A percentile compares a stretch with the other conserved stretches of the same genome.
Conservation (phyloP, 1,140 invertebrate species). For the Saccostrea cuccullata region DNA sequence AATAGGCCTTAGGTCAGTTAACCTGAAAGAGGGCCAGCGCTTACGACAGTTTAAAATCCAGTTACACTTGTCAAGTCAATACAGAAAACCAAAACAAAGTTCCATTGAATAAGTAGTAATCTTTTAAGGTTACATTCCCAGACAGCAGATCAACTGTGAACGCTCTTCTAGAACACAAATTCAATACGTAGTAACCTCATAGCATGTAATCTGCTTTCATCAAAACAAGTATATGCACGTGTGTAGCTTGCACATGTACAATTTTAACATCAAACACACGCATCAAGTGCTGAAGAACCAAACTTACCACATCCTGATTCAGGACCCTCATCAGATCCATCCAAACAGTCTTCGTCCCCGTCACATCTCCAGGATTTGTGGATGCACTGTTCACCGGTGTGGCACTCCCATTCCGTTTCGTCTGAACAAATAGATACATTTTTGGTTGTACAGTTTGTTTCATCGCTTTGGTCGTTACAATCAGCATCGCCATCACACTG, state of each 20-base stretch:
- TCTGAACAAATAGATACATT: neutral
- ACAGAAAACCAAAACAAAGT: neutral
- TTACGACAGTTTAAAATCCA: conserved; percentile 7
- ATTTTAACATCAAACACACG: neutral
- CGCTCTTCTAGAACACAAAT: neutral
- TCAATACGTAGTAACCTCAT: neutral
- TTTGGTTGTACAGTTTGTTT: conserved; percentile 44
- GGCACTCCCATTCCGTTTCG: conserved; percentile 37
- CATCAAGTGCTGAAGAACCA: neutral
- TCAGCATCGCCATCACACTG: conserved; percentile 74
- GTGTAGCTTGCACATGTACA: neutral
- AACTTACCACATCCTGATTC: conserved; percentile 48
- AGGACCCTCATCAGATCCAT: conserved; percentile 82
- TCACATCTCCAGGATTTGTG: conserved; percentile 89
- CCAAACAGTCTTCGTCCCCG: conserved; percentile 77
- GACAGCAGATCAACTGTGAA: neutral
- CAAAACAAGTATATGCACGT: neutral
- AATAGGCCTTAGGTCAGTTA: neutral
- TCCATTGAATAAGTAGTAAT: neutral
- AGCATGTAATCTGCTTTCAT: neutral
- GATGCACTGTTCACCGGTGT: conserved; percentile 83
- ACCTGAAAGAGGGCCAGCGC: neutral
- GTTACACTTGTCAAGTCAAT: neutral
- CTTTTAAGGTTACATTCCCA: neutral
- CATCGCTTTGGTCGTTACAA: conserved; percentile 63